phyloP scores from a whole-genome alignment of 1,140 invertebrate genomes.

The Ladona fulva region DNA sequence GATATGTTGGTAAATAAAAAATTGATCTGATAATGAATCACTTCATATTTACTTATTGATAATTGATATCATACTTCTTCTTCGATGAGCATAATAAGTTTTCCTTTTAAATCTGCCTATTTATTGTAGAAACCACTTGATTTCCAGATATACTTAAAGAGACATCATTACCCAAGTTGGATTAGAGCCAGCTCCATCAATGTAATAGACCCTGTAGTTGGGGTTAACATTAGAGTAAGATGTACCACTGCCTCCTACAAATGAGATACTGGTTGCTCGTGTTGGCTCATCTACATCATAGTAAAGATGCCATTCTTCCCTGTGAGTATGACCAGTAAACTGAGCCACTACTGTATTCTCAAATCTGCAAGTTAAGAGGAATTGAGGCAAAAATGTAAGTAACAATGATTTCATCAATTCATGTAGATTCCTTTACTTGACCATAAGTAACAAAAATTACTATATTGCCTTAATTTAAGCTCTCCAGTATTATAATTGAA shows the following conservation, averaged over 20 bases:
- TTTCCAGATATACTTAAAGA: neutral
- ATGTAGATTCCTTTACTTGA: no score
- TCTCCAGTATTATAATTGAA: no score
- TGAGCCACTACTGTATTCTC: conserved; percentile 58
- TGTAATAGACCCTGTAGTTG: conserved; percentile 66
- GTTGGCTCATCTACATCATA: conserved; percentile 42
- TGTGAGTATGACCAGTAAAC: conserved; percentile 75
- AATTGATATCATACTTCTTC: neutral
- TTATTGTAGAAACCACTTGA: neutral
- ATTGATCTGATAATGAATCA: no score
- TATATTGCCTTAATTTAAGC: no score
- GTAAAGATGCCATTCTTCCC: conserved; percentile 61
- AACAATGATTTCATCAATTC: no score
- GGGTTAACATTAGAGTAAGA: conserved; percentile 58
- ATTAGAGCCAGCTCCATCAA: conserved; percentile 42
- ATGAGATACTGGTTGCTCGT: conserved; percentile 54
- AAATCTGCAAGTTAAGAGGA: conserved; percentile 40
- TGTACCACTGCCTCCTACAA: conserved; percentile 68
- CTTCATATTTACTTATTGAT: no score
- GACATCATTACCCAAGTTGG: conserved; percentile 46
- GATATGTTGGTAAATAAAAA: no score
- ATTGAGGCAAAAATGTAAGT: no score
- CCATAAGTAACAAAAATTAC: no score
- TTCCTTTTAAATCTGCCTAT: neutral
- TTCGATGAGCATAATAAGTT: neutral